Percentiles rank a stretch among this genome's conserved stretches.
Conservation (phyloP, 1,140 invertebrate genomes). For the Leptinotarsa texana region DNA sequence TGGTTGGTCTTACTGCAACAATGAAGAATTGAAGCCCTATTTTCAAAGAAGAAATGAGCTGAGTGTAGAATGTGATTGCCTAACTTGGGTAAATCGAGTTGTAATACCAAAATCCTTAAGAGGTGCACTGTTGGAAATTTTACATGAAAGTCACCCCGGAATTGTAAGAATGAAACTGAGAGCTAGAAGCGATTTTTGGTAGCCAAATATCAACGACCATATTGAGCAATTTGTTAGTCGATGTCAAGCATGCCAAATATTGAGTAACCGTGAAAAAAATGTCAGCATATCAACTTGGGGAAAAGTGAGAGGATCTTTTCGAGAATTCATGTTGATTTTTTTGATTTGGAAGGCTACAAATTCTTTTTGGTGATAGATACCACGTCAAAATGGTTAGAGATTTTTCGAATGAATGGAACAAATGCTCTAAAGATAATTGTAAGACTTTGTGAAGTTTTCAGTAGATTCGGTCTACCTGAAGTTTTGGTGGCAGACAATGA, state of each 20-base stretch:
- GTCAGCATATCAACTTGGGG: neutral
- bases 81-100: slow-evolving; percentile 19
- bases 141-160: slow-evolving; percentile 49
- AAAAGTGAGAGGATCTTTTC: slow-evolving; percentile 15
- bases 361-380: too few relatives aligned
- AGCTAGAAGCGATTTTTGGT: slow-evolving; percentile 55
- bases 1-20: neutral
- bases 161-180: slow-evolving; percentile 54
- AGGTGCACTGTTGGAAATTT: slow-evolving; percentile 1
- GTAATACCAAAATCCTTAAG: slow-evolving; percentile 17
- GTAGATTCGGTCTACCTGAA: slow-evolving; percentile 34
- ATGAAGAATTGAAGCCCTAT: neutral
- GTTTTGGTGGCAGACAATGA: slow-evolving; percentile 34
- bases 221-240: slow-evolving; percentile 38
- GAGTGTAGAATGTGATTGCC: slow-evolving; percentile 20
- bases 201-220: slow-evolving; percentile 54
- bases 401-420: slow-evolving; percentile 41
- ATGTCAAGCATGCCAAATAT: slow-evolving; percentile 46
- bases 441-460: slow-evolving; percentile 38
- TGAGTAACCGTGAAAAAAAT: too few relatives aligned
- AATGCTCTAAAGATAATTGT: slow-evolving; percentile 25
- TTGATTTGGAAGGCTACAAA: too few relatives aligned
- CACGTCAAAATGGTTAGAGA: slow-evolving; percentile 10
- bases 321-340: slow-evolving; percentile 13
- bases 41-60: slow-evolving; percentile 18